phyloP scores from a whole-genome alignment of 1,140 invertebrate species.

The Plodia interpunctella region DNA sequence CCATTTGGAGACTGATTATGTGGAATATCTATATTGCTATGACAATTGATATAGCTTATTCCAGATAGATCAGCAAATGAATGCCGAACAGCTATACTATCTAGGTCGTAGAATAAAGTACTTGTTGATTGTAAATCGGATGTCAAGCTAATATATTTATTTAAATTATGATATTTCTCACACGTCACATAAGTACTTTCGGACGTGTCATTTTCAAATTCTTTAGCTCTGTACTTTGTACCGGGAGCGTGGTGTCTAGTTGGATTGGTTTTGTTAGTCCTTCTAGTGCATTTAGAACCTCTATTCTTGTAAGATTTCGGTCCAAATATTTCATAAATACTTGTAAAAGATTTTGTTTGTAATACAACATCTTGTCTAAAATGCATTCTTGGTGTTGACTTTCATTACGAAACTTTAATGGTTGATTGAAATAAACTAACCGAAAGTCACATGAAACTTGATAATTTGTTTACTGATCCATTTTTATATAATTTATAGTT shows the following conservation, averaged over 20 bases:
- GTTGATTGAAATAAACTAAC: not conserved
- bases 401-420: not conserved
- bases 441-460: not conserved
- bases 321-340: slow-evolving; percentile 39
- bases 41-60: slow-evolving; percentile 23
- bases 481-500: slow-evolving; percentile 20
- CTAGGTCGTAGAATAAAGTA: slow-evolving; percentile 62
- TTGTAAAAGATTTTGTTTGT: slow-evolving; percentile 35
- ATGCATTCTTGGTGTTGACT: slow-evolving; percentile 11
- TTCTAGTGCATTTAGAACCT: slow-evolving; percentile 14
- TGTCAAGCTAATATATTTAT: slow-evolving; percentile 36
- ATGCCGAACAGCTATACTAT: slow-evolving; percentile 52
- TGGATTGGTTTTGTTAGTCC: slow-evolving; percentile 12
- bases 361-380: slow-evolving; percentile 19
- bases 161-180: slow-evolving; percentile 46
- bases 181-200: slow-evolving; percentile 40
- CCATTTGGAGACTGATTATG: slow-evolving; percentile 18
- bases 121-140: slow-evolving; percentile 44
- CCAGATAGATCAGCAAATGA: slow-evolving; percentile 50
- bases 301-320: slow-evolving; percentile 19
- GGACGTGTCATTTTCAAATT: slow-evolving; percentile 16
- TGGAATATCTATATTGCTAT: slow-evolving; percentile 27
- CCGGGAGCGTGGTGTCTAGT: slow-evolving; percentile 3
- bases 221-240: not conserved
- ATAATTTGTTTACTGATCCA: not conserved